phyloP scores from a whole-genome alignment of 1,140 invertebrate genomes.

The Cardiocondyla obscurior region DNA sequence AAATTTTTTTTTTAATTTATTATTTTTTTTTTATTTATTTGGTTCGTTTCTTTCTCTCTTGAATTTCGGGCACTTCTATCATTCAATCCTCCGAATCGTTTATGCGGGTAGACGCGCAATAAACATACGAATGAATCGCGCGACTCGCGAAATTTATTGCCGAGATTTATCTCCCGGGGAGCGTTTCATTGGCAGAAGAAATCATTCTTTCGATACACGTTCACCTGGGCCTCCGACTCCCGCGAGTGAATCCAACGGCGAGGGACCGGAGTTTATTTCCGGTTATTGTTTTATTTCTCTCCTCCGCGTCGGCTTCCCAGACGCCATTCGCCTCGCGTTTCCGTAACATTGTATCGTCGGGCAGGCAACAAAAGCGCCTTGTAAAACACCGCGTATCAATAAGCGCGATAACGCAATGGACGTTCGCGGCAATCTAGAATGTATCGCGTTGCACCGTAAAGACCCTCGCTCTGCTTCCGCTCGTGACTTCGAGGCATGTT shows the following conservation, averaged over 20 bases:
- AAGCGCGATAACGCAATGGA: neutral
- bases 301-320: neutral
- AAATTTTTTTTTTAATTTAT: too few species aligned
- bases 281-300: constrained; percentile 9
- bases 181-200: constrained; percentile 9
- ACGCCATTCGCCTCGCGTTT: neutral
- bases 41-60: neutral
- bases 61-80: neutral
- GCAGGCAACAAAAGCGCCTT: neutral
- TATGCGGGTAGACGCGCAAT: neutral
- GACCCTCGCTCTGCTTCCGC: neutral
- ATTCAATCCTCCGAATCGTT: neutral
- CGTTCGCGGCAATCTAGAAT: neutral
- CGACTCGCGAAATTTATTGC: constrained; percentile 14
- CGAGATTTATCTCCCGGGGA: constrained; percentile 3
- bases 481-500: constrained; percentile 10
- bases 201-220: constrained; percentile 35
- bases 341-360: neutral
- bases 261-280: constrained; percentile 25
- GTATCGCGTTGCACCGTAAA: constrained; percentile 20
- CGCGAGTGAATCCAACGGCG: neutral
- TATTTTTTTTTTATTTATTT: neutral
- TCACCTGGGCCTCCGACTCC: neutral
- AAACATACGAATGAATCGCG: constrained; percentile 11
- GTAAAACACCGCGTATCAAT: constrained; percentile 9